phyloP scores from a whole-genome alignment of 2,888 invertebrate species.

The Magallana nippona region DNA sequence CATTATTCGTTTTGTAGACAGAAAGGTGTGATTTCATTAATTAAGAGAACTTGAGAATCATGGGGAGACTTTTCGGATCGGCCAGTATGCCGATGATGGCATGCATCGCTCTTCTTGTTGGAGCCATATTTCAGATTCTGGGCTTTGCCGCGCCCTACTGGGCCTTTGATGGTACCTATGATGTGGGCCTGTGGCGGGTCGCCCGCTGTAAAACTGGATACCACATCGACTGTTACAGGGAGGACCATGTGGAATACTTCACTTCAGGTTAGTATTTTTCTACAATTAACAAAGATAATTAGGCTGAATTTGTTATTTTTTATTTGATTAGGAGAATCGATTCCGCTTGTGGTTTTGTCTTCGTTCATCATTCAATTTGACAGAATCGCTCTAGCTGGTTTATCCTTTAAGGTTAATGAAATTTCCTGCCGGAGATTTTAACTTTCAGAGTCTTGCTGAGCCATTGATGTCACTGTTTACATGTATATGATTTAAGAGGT shows the following conservation, averaged over 20 bases:
- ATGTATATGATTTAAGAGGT: no score
- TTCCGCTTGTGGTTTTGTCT: no score
- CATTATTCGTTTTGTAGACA: background rate
- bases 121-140: slow-evolving; percentile 65
- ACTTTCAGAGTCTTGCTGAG: no score
- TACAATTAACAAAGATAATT: no score
- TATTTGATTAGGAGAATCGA: no score
- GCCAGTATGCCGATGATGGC: slow-evolving; percentile 70
- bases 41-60: background rate
- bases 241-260: slow-evolving; percentile 57
- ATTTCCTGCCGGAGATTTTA: no score
- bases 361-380: no score
- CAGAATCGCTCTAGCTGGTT: no score
- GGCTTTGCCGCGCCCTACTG: slow-evolving; percentile 70
- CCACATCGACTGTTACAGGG: slow-evolving; percentile 58
- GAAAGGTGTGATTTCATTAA: background rate
- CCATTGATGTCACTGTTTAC: no score
- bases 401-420: no score
- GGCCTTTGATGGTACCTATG: slow-evolving; percentile 59
- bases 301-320: no score
- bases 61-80: slow-evolving; percentile 59
- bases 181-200: slow-evolving; percentile 70
- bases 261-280: slow-evolving; percentile 44
- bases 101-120: slow-evolving; percentile 65
- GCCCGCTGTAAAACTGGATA: slow-evolving; percentile 57